phyloP scores from a whole-genome alignment of 1,140 invertebrate species.

The Conus ventricosus region DNA sequence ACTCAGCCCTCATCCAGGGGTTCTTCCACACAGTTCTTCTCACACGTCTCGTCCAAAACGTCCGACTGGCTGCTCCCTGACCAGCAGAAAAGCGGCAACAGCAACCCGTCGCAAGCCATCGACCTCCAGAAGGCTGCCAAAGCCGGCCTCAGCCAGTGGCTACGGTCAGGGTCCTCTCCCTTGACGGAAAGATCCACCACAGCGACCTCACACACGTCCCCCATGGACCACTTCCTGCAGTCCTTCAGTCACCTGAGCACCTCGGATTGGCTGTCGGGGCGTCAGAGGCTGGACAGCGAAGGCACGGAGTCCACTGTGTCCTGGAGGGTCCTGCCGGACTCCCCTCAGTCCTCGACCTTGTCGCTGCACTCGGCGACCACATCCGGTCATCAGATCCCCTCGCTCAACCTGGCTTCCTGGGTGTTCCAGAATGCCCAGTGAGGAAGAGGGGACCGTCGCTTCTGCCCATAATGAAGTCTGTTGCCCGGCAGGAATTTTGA shows the following conservation, averaged over 20 bases:
- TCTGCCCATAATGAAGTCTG: too few species aligned
- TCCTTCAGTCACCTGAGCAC: conserved; percentile 16
- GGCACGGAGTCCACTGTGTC: background rate
- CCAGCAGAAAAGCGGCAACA: background rate
- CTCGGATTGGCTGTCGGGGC: background rate
- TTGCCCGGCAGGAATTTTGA: too few species aligned
- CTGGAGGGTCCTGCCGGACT: background rate
- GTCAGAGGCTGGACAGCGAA: background rate
- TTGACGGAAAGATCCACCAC: background rate
- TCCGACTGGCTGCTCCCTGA: background rate
- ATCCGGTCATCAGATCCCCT: background rate
- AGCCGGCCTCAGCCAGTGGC: background rate
- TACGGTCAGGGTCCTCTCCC: background rate
- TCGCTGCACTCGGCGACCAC: background rate
- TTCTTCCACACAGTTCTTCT: background rate
- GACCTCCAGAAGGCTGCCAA: background rate
- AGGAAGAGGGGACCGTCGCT: background rate
- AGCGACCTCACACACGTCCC: background rate
- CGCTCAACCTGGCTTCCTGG: background rate
- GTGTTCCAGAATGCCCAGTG: conserved; percentile 10
- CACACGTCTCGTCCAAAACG: conserved; percentile 12
- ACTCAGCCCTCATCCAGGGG: background rate
- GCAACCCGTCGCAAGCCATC: background rate
- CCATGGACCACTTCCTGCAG: background rate
- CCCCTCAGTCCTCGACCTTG: background rate